Evolutionary conservation across 2,888 invertebrate genomes (phyloP).

Genomic region (Ferrisia virgata): DNA sequence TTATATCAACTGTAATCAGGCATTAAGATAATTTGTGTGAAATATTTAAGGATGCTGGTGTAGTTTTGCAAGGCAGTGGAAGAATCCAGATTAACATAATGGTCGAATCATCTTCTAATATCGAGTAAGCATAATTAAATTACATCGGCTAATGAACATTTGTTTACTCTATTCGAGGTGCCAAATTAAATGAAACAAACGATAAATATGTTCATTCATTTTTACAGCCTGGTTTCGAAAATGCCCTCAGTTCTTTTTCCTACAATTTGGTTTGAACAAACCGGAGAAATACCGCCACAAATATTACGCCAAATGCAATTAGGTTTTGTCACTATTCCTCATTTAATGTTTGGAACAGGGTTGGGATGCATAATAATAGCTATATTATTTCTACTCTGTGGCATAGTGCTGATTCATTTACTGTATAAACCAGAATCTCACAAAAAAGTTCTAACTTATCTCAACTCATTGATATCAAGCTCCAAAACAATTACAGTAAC

Average conservation of each 20-base stretch:
- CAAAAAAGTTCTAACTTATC: neutral
- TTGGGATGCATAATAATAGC: neutral
- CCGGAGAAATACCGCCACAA: constrained; percentile 58
- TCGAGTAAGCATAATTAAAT: constrained; percentile 57
- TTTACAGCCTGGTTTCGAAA: constrained; percentile 65
- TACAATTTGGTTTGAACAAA: constrained; percentile 75
- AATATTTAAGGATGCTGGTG: constrained; percentile 61
- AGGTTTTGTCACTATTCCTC: neutral
- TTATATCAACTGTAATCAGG: neutral
- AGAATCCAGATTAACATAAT: constrained; percentile 74
- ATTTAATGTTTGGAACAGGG: neutral
- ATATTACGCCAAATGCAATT: neutral
- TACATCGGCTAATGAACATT: neutral
- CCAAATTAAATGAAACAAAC: too few species aligned
- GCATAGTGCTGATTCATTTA: neutral
- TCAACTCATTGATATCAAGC: neutral
- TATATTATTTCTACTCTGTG: neutral
- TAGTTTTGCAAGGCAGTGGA: constrained; percentile 70
- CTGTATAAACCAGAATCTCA: neutral
- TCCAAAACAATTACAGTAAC: neutral
- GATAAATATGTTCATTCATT: too few species aligned
- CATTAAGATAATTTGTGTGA: neutral
- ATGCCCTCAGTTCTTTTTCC: constrained; percentile 71
- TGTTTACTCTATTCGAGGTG: too few species aligned
- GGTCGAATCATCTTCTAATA: constrained; percentile 57